Conservation (phyloP, 1,140 invertebrate species). For the Dryas iulia region DNA sequence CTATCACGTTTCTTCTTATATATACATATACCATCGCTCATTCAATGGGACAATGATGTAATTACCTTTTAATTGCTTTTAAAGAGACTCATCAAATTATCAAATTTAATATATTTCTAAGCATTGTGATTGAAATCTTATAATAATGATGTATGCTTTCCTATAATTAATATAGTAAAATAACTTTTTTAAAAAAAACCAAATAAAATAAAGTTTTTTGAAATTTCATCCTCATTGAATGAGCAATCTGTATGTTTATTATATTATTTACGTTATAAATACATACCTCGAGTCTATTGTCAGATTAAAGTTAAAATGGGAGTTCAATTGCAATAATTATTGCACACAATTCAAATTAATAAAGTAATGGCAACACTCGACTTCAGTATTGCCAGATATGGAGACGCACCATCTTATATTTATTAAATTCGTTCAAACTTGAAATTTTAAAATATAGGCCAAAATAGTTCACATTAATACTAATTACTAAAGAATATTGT, state of each 20-base stretch:
- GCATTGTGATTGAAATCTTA: too few relatives aligned
- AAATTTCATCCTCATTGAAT: too few relatives aligned
- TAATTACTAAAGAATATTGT: neutral
- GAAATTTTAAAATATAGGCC: constrained; percentile 1
- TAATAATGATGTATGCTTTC: too few relatives aligned
- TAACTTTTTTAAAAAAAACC: too few relatives aligned
- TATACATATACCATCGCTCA: too few relatives aligned
- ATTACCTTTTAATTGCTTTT: too few relatives aligned
- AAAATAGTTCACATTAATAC: neutral
- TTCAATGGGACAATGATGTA: too few relatives aligned
- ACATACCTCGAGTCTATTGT: neutral
- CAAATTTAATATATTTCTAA: too few relatives aligned
- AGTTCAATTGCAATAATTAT: neutral
- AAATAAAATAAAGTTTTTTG: too few relatives aligned
- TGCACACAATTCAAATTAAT: neutral
- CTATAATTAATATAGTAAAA: too few relatives aligned
- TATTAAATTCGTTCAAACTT: constrained; percentile 16
- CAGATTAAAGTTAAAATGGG: neutral
- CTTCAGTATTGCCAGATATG: neutral
- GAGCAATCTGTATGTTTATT: too few relatives aligned
- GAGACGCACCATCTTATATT: neutral
- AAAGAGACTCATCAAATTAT: too few relatives aligned
- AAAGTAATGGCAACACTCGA: neutral
- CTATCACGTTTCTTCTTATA: constrained; percentile 5
- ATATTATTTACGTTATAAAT: neutral